Base-by-base conservation (phyloP, 2,797 vertebrate genomes). In the Propithecus deckenii region DNA sequence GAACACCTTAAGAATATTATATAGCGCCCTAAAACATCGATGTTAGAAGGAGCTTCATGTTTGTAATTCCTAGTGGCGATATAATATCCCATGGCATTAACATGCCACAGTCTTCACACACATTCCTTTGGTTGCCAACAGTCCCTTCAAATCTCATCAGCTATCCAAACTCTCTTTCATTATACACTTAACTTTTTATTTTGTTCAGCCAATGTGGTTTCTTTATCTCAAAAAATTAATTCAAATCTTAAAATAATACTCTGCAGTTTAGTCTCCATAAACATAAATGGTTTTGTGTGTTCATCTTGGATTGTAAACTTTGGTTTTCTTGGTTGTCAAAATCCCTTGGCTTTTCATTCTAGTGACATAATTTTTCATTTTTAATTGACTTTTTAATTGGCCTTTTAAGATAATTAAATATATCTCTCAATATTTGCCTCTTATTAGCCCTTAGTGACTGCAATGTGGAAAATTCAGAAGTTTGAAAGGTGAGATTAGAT, bases 241-340 rank as follows among this genome's bases (percentile, higher is more conserved):
- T 75, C 46, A 71, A 11, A 83, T 84, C 18, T 76, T 80, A 80
- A 83, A 72, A 9, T 32, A 86, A 89, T 65, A 30, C 3, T 71
- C 76, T 94, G 9, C 50, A 94, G 76, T 89, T 89, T 88, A 80
- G 4, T 78, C 59, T 93, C 38, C 25, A 93, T 86, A 96, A 84
- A 95, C 35, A 48, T 87, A 90, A 87, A 83, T 79, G 14, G 18
- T 52, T 85, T 69, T 88, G 5, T 61, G 41, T 80, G n/a, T 55
- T 93, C 23, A 41, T 91, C 69, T 89, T 46, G 78, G 18, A 95
- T 13, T 69, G 0, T 43, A 79, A 69, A 67, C 55, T 86, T 74
- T 69, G 32, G 12, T 43, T 74, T 74, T 75, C 5, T 28, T 72
- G 9, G 4, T 48, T 93, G 23, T 78, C 72, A 80, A 69, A 95